These are phyloP conservation scores for Ophiothrix spiculata DNA, from an alignment of 35 echinoderm and acorn worm genomes.

Conservation along the genomic window DNA sequence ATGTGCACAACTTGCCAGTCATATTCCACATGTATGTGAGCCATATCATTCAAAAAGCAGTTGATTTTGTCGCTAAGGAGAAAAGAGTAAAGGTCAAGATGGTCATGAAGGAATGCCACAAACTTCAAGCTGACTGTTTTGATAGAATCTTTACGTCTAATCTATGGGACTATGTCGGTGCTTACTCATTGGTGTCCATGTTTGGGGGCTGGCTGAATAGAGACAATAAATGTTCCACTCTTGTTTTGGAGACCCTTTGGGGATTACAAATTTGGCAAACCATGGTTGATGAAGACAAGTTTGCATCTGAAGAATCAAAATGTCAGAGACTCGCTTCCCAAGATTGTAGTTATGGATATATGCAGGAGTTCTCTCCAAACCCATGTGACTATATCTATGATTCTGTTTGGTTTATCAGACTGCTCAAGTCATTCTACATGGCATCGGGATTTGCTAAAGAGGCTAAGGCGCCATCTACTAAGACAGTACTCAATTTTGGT, in stretches of 20 bases:
- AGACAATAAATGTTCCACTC: slow-evolving; percentile 33
- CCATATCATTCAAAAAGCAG: neutral
- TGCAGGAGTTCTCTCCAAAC: neutral
- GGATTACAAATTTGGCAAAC: neutral
- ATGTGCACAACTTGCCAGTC: slow-evolving; percentile 24
- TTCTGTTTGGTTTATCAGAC: slow-evolving; percentile 32
- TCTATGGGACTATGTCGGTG: slow-evolving; percentile 31
- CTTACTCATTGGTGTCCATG: neutral
- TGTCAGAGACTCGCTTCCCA: neutral
- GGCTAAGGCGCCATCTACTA: slow-evolving; percentile 8
- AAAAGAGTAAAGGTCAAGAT: slow-evolving; percentile 23
- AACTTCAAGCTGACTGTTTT: slow-evolving; percentile 6
- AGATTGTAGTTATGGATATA: neutral
- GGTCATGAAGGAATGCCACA: slow-evolving; percentile 1
- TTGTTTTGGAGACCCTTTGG: slow-evolving; percentile 39
- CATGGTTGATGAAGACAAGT: neutral
- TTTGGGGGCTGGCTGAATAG: slow-evolving; percentile 32
- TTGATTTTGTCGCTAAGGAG: slow-evolving; percentile 27
- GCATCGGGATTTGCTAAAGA: neutral
- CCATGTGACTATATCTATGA: slow-evolving; percentile 47
- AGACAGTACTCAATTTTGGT: slow-evolving; percentile 14
- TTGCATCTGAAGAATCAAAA: neutral
- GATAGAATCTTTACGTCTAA: slow-evolving; percentile 67
- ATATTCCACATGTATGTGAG: slow-evolving; percentile 36
- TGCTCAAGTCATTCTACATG: slow-evolving; percentile 14